Conservation (phyloP, 2,113 vertebrate genomes). For the Empidonax alnorum region DNA sequence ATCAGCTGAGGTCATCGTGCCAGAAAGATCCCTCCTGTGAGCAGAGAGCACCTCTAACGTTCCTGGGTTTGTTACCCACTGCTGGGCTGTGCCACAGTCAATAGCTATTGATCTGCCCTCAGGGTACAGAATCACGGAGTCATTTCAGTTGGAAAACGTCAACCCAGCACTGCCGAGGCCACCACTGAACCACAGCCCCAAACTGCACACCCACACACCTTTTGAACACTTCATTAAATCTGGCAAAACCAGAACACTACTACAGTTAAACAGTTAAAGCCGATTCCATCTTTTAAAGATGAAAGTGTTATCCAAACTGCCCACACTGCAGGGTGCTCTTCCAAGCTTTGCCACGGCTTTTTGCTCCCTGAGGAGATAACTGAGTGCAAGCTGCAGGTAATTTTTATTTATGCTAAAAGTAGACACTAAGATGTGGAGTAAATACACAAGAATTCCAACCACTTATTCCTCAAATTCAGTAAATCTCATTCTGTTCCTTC, state of each 20-base stretch:
- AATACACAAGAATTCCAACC: background rate
- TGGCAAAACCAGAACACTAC: background rate
- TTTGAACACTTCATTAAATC: background rate
- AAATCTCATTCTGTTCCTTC: background rate
- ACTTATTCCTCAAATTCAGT: background rate
- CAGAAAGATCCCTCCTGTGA: background rate
- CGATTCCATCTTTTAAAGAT: background rate
- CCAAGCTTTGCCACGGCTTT: background rate
- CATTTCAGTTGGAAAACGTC: background rate
- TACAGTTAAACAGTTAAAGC: background rate
- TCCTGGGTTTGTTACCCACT: background rate
- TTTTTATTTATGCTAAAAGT: background rate
- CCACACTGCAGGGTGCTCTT: fast-evolving
- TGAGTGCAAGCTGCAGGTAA: background rate
- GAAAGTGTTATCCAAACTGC: background rate
- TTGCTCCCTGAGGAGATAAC: background rate
- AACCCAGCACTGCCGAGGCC: background rate
- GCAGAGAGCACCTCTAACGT: background rate
- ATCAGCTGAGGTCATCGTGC: background rate
- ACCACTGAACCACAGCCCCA: background rate
- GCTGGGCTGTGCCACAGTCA: background rate
- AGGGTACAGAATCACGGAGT: background rate
- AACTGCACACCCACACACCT: background rate
- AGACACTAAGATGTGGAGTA: too few species aligned
- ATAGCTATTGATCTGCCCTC: background rate